A percentile compares a stretch with the other conserved stretches of the same genome.
These are phyloP conservation scores for Cydia strobilella DNA, from an alignment of 1,140 invertebrate species.

Conservation along the genomic window DNA sequence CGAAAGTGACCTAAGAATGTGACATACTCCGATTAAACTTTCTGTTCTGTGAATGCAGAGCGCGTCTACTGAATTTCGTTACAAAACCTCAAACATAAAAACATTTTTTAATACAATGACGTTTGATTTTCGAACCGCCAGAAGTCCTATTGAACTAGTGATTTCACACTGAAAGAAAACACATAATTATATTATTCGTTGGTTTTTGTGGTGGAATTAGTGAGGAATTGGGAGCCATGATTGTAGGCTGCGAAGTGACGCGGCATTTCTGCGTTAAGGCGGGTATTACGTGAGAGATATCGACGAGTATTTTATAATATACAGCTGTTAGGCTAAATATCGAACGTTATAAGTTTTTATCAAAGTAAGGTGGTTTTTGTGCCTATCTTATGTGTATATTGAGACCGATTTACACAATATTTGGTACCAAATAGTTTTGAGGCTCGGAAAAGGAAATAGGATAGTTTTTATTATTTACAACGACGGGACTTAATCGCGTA, in stretches of 20 bases:
- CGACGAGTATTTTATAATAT: neutral
- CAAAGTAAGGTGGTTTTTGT: too few species aligned
- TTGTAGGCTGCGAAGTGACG: constrained; percentile 31
- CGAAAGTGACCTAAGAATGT: too few species aligned
- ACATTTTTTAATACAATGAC: constrained; percentile 23
- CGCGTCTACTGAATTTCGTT: too few species aligned
- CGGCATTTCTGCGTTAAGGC: neutral
- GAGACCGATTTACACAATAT: too few species aligned
- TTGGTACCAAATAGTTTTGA: too few species aligned
- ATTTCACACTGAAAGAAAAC: constrained; percentile 35
- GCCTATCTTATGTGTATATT: too few species aligned
- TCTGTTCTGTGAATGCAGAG: too few species aligned
- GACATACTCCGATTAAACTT: too few species aligned
- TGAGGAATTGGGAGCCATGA: constrained; percentile 26
- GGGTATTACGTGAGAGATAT: neutral
- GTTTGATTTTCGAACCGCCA: constrained; percentile 3
- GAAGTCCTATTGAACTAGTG: constrained; percentile 33
- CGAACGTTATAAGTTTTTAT: neutral
- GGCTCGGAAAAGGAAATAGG: too few species aligned
- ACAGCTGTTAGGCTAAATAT: neutral
- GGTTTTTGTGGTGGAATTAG: constrained; percentile 27
- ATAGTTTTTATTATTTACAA: too few species aligned
- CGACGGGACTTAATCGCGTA: too few species aligned
- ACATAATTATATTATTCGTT: constrained; percentile 36
- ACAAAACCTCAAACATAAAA: neutral